Base-by-base conservation (phyloP, 1,140 invertebrate species). In the Lepidurus packardi region DNA sequence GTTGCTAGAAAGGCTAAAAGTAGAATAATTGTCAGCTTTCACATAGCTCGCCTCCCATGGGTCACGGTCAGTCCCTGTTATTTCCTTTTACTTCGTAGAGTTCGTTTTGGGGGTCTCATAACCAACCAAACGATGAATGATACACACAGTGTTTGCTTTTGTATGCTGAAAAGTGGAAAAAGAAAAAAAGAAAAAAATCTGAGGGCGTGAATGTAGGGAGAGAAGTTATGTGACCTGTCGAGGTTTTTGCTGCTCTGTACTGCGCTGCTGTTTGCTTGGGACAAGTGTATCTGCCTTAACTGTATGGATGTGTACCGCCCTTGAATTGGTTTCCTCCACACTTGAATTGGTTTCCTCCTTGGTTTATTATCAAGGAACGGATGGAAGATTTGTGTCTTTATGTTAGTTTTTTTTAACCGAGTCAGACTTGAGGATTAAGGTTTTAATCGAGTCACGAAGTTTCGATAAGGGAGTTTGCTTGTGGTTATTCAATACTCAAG, bases 211-310 rank as follows among this genome's bases (percentile, higher is more conserved):
- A 16, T 65, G 53, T 65, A 16, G 21, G 53, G n/a, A 65, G 16
- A n/a, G 21, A 65, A 65, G 1, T 34, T 34, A 34, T 65, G 53
- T 21, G 13, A 65, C 53, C 16, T 65, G 7, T 16, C 16, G 53
- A 65, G 21, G 21, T n/a, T n/a, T 34, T 13, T 65, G 53, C 53
- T 65, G 53, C 53, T 65, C 21, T 65, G 53, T 65, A 65, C n/a
- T 65, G 53, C 53, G 53, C 53, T 7, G 53, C 53, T 65, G 53
- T 65, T 65, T 65, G 53, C 53, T 21, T 65, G 53, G 53, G 53
- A 65, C 53, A 65, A 65, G 53, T 65, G 53, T 65, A 65, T 65
- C 53, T 65, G 53, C 53, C 53, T 65, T 65, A 65, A 65, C 21
- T 65, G 53, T 65, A 65, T 65, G 53, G 21, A 13, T 16, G 53